Conservation (phyloP, 2,797 vertebrate species). For the Pangasius macronema region DNA sequence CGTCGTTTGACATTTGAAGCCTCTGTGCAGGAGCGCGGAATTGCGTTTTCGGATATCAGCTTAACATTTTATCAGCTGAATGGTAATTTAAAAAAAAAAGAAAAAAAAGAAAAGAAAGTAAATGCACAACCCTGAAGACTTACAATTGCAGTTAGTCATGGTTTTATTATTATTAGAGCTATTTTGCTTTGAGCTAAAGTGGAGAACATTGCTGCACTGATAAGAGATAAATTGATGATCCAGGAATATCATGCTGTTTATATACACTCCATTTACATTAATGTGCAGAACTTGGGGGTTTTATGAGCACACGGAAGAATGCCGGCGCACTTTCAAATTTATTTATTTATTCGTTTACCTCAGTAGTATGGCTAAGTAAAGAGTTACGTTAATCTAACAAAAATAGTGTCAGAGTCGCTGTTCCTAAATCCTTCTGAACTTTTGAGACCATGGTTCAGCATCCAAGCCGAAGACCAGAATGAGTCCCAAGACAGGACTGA, state of each 20-base stretch:
- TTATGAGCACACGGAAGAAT: not conserved
- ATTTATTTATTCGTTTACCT: too few species aligned
- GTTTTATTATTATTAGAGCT: conserved; percentile 17
- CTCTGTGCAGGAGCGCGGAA: not conserved
- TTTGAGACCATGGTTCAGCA: not conserved
- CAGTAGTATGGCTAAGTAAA: too few species aligned
- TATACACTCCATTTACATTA: not conserved
- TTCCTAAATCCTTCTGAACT: not conserved
- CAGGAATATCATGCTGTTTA: not conserved
- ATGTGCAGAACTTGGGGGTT: not conserved
- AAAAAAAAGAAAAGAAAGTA: not conserved
- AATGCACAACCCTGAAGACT: not conserved
- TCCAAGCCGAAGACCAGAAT: not conserved
- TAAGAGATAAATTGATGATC: not conserved
- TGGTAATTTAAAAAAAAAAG: not conserved
- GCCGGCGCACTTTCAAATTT: too few species aligned
- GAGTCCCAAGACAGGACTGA: not conserved
- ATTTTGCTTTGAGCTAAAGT: not conserved
- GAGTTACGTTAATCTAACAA: too few species aligned
- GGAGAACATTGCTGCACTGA: not conserved
- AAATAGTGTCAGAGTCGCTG: not conserved
- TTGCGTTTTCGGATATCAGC: not conserved
- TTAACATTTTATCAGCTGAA: not conserved
- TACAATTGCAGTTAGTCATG: not conserved
- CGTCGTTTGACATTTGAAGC: conserved; percentile 45